These are phyloP conservation scores for Schizothorax lantsangensis DNA, from an alignment of 2,797 vertebrate species.

Conservation along the genomic window DNA sequence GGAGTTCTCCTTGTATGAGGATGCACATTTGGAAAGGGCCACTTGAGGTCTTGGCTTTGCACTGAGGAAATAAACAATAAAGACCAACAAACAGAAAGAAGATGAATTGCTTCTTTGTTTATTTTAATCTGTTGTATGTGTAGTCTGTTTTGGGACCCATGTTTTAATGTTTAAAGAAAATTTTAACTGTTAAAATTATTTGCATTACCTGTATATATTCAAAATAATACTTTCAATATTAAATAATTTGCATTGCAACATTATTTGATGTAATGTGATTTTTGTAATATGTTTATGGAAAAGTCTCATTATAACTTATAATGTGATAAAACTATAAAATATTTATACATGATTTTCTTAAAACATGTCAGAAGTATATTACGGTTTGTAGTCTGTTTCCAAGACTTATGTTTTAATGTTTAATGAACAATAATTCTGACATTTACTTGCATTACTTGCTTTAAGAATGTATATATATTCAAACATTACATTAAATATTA, in stretches of 20 bases:
- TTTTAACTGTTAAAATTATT: background rate
- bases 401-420: background rate
- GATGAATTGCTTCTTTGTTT: no score
- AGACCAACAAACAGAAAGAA: background rate
- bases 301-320: background rate
- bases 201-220: background rate
- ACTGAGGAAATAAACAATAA: slow-evolving; percentile 22
- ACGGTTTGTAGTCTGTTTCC: background rate
- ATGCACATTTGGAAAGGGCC: slow-evolving; percentile 69
- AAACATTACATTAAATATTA: background rate
- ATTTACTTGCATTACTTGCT: background rate
- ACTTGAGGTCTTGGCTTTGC: slow-evolving; percentile 30
- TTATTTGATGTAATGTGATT: no score
- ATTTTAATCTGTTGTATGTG: background rate
- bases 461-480: background rate
- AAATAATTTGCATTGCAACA: background rate
- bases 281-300: background rate
- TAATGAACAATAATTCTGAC: no score
- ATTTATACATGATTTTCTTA: background rate
- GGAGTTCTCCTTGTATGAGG: slow-evolving; percentile 82
- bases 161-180: background rate
- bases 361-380: background rate
- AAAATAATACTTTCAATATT: background rate
- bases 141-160: background rate
- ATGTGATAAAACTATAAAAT: no score